These are phyloP conservation scores for Natrix natrix DNA, from an alignment of 2,797 vertebrate species.

Conservation along the genomic window DNA sequence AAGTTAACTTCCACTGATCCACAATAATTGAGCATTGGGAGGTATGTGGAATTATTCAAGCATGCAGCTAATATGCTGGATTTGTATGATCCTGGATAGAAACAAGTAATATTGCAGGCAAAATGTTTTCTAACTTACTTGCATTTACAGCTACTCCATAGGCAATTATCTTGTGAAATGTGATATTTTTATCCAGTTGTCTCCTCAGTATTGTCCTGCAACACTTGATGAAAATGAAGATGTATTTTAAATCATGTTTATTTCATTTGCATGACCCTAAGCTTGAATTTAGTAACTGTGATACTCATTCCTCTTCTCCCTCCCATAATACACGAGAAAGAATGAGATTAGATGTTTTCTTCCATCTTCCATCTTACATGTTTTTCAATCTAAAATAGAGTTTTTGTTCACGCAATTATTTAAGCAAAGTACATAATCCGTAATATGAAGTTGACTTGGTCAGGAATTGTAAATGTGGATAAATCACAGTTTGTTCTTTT, in stretches of 20 bases:
- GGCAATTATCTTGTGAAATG: slow-evolving; percentile 77
- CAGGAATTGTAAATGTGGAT: not conserved
- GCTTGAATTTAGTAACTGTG: not conserved
- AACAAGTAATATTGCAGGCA: not conserved
- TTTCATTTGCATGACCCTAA: slow-evolving; percentile 8
- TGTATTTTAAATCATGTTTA: slow-evolving; percentile 31
- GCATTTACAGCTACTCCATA: slow-evolving; percentile 74
- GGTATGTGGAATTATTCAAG: not conserved
- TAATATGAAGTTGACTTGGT: not conserved
- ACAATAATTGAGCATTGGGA: not conserved
- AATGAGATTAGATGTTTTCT: not conserved
- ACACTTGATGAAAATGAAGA: slow-evolving; percentile 63
- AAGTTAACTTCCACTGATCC: not conserved
- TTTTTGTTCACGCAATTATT: not conserved
- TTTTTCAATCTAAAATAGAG: not conserved
- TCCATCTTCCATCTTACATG: not conserved
- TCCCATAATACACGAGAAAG: not conserved
- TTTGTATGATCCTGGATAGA: not conserved
- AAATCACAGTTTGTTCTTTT: not conserved
- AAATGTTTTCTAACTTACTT: slow-evolving; percentile 64
- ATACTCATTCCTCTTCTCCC: not conserved
- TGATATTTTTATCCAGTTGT: slow-evolving; percentile 76
- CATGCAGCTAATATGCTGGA: not conserved
- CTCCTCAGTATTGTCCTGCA: slow-evolving; percentile 70
- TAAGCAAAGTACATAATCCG: not conserved